Evolutionary conservation across 2,113 vertebrate species (phyloP).

Genomic region (Hippocampus zosterae): DNA sequence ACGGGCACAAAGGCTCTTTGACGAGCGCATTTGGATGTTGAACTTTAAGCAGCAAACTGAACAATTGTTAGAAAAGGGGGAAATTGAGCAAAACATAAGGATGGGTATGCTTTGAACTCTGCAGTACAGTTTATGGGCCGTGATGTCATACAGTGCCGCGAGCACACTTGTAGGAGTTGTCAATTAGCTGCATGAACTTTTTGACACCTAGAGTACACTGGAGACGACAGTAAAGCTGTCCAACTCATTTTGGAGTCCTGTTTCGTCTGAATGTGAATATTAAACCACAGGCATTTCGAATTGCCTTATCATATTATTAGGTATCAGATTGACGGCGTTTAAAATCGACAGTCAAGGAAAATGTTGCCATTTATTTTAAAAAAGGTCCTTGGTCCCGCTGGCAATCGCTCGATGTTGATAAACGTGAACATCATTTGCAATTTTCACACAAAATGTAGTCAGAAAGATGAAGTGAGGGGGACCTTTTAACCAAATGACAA

Average conservation of each 20-base stretch:
- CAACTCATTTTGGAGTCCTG: neutral
- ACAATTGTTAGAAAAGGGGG: neutral
- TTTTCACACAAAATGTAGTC: too few species aligned
- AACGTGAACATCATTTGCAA: too few species aligned
- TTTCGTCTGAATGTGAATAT: neutral
- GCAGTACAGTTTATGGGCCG: neutral
- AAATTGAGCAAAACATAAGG: neutral
- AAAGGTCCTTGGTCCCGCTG: too few species aligned
- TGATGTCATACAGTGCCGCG: neutral
- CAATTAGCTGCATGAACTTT: conserved; percentile 23
- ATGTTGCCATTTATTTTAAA: too few species aligned
- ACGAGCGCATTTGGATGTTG: neutral
- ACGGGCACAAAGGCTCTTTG: neutral
- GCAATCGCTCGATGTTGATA: too few species aligned
- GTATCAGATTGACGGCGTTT: too few species aligned
- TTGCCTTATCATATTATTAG: too few species aligned
- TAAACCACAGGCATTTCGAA: too few species aligned
- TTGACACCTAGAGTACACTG: neutral
- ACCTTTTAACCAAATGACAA: too few species aligned
- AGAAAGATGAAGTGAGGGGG: too few species aligned
- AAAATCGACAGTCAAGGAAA: too few species aligned
- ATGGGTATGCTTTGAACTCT: neutral
- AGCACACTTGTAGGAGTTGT: conserved; percentile 2
- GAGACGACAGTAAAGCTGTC: neutral
- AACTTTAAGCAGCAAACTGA: neutral